Evolutionary conservation across 1,140 invertebrate species (phyloP).

Genomic region (Geopemphigus sp.): DNA sequence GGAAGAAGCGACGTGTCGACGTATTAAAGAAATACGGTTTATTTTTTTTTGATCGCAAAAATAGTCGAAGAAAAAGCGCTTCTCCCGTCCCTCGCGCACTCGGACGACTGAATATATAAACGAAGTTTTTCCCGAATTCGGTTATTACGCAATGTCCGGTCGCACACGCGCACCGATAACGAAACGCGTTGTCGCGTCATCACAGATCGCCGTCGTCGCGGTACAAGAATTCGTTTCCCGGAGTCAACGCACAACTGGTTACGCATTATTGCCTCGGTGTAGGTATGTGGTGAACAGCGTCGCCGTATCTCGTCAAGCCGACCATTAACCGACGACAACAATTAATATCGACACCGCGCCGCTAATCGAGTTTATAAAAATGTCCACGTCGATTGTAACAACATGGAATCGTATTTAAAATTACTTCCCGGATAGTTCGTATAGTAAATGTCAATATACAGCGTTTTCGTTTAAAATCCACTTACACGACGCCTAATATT

Average conservation of each 20-base stretch:
- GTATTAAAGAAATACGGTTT: too few relatives aligned
- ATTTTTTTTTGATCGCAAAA: too few relatives aligned
- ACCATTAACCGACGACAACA: conserved; percentile 1
- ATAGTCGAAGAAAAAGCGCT: too few relatives aligned
- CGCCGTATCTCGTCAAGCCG: not conserved
- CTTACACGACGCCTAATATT: too few relatives aligned
- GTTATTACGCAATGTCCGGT: not conserved
- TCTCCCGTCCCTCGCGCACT: too few relatives aligned
- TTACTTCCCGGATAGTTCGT: not conserved
- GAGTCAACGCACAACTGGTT: not conserved
- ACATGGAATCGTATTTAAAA: not conserved
- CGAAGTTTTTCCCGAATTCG: not conserved
- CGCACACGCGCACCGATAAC: not conserved
- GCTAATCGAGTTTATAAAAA: not conserved
- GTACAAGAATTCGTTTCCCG: conserved; percentile 10
- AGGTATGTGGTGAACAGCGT: conserved; percentile 21
- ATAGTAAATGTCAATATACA: too few relatives aligned
- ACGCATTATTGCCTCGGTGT: not conserved
- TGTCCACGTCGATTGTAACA: not conserved
- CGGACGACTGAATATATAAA: too few relatives aligned
- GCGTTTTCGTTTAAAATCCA: not conserved
- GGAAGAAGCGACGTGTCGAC: too few relatives aligned
- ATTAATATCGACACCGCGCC: not conserved
- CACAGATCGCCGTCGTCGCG: not conserved
- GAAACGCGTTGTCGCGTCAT: not conserved